Percentiles rank a stretch among this genome's conserved stretches.
phyloP scores from a whole-genome alignment of 2,888 invertebrate species.

The Elegia similella region DNA sequence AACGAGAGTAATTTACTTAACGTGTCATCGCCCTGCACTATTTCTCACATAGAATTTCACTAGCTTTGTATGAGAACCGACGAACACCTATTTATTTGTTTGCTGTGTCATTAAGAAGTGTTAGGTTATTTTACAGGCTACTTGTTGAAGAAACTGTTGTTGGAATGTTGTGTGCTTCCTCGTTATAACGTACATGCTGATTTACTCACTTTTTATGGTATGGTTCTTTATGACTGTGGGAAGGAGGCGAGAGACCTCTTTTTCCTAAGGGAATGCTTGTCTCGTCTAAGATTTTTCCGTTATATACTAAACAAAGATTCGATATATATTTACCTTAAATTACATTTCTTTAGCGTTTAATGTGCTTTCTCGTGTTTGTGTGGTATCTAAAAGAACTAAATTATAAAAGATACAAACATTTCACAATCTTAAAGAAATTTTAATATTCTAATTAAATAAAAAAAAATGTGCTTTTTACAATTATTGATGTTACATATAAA shows the following conservation, averaged over 20 bases:
- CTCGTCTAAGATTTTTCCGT: no score
- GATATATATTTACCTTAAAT: no score
- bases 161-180: background rate
- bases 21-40: conserved; percentile 6
- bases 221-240: background rate
- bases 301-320: no score
- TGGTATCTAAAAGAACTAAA: no score
- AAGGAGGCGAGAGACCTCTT: background rate
- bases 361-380: no score
- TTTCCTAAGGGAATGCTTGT: background rate
- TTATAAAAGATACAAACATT: no score
- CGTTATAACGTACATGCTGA: background rate
- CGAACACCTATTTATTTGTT: conserved; percentile 25
- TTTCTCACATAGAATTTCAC: conserved; percentile 50
- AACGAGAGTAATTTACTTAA: background rate
- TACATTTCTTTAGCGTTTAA: no score
- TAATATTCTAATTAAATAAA: no score
- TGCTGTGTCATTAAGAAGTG: conserved; percentile 28
- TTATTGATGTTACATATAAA: no score
- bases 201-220: background rate
- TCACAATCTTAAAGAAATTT: no score
- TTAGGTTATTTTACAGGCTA: background rate
- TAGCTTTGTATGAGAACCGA: conserved; percentile 34
- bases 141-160: background rate
- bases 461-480: no score